A percentile compares a stretch with the other conserved stretches of the same genome.
phyloP scores from a whole-genome alignment of 1,140 invertebrate genomes.

The Trialeurodes vaporariorum region DNA sequence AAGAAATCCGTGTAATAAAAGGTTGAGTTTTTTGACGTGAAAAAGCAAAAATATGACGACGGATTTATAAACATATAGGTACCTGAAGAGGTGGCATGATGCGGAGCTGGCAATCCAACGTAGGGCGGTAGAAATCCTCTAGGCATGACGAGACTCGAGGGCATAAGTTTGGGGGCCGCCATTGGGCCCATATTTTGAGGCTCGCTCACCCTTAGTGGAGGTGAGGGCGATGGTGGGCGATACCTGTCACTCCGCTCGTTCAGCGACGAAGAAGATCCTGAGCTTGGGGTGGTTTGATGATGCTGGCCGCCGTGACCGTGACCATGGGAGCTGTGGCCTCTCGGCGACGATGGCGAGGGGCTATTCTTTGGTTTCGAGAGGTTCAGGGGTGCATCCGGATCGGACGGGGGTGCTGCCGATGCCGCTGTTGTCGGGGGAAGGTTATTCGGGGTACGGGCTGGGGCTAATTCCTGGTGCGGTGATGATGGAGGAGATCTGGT shows the following conservation, averaged over 20 bases:
- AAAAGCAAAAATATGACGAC: no score
- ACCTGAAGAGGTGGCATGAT: neutral
- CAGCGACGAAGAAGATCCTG: no score
- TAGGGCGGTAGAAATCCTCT: conserved; percentile 40
- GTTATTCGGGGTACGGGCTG: conserved; percentile 23
- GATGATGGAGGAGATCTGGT: conserved; percentile 36
- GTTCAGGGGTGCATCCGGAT: conserved; percentile 74
- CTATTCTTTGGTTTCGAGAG: conserved; percentile 68
- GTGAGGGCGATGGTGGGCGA: neutral
- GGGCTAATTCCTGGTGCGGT: conserved; percentile 24
- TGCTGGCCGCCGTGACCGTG: neutral
- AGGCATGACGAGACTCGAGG: neutral
- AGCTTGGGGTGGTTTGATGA: no score
- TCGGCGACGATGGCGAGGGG: conserved; percentile 28
- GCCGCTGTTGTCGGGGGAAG: conserved; percentile 37
- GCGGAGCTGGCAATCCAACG: conserved; percentile 21
- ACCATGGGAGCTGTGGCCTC: conserved; percentile 38
- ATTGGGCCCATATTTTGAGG: no score
- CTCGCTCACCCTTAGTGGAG: neutral
- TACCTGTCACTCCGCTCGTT: no score
- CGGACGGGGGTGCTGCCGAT: conserved; percentile 37
- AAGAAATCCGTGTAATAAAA: no score
- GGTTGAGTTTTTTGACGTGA: no score
- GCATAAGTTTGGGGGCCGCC: neutral
- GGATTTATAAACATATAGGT: neutral